A percentile compares a stretch with the other conserved stretches of the same genome.
Evolutionary conservation across 2,113 vertebrate species (phyloP).

Genomic region (Anseranas semipalmata): DNA sequence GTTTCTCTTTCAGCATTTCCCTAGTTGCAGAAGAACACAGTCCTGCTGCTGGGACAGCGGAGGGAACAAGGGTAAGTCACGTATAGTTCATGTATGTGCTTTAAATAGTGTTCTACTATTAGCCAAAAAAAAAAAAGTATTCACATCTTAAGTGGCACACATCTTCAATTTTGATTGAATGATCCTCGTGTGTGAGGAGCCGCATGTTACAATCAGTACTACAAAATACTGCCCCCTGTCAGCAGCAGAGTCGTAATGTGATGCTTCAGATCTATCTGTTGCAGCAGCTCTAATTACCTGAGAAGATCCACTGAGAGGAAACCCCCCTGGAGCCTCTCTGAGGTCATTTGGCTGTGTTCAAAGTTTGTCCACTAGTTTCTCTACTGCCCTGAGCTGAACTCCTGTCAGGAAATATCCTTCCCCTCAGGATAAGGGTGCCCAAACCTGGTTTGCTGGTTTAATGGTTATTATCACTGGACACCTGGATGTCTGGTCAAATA

Average conservation of each 20-base stretch:
- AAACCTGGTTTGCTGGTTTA: background rate
- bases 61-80: background rate
- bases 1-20: constrained; percentile 22
- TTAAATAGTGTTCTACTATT: background rate
- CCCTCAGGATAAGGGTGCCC: background rate
- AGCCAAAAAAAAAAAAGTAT: background rate
- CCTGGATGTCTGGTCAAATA: background rate
- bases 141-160: no score
- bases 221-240: background rate
- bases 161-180: no score
- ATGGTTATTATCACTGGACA: background rate
- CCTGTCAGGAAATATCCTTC: background rate
- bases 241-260: background rate
- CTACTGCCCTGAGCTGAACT: background rate
- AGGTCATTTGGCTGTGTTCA: background rate
- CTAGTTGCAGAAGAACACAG: background rate
- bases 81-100: background rate
- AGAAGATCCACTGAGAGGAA: background rate
- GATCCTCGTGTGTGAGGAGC: background rate
- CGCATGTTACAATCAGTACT: background rate
- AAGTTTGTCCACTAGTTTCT: background rate
- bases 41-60: background rate
- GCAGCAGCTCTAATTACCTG: background rate
- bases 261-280: background rate
- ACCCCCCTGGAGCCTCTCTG: background rate